Base-by-base conservation (phyloP, 2,113 vertebrate genomes). In the Phyllostomus hastatus region DNA sequence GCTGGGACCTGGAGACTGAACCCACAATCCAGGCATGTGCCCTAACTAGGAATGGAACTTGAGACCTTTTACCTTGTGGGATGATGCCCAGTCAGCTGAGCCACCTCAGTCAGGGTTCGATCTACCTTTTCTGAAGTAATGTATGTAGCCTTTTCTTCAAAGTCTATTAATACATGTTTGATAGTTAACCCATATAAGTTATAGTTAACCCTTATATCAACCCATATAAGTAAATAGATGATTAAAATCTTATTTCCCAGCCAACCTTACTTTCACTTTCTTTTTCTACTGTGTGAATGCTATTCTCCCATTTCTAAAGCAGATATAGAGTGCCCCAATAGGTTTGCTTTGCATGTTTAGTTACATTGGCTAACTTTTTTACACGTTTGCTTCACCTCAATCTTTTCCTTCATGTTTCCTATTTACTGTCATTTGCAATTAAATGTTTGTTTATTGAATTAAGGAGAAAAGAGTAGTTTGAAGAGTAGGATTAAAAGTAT, bases 81-180 rank as follows among this genome's bases (percentile, higher is more conserved):
- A 61, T 61, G 59, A 31, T 61, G 59, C 26, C 20, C 57, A 31
- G 10, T 61, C 59, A 61, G 59, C 59, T 28, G 59, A 28, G 59
- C 59, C 59, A 28, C 59, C 28, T 10, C 61, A 31, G 61, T 64
- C 61, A 31, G 28, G 28, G 28, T 86, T 90, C 22, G 61, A 19
- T 6, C 57, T 83, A 84, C 43, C 19, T 80, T 89, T 94, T 50
- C 41, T 92, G 28, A 97, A 88, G 52, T 85, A 85, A 72, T 75
- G 10, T 46, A 19, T 61, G 8, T 61, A 69, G 41, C 69, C 7
- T 59, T 80, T 90, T 83, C 24, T 48, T 59, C 22, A 80, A 84
- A 79, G 7, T 31, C 41, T 96, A 1, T 64, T 88, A 61, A 83
- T 92, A n/a, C 2, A 31, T 86, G 22, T 61, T 90, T 95, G 57